Percentiles rank a stretch among this genome's conserved stretches.
Evolutionary conservation across 2,888 invertebrate species (phyloP).

Genomic region (Sesia apiformis): DNA sequence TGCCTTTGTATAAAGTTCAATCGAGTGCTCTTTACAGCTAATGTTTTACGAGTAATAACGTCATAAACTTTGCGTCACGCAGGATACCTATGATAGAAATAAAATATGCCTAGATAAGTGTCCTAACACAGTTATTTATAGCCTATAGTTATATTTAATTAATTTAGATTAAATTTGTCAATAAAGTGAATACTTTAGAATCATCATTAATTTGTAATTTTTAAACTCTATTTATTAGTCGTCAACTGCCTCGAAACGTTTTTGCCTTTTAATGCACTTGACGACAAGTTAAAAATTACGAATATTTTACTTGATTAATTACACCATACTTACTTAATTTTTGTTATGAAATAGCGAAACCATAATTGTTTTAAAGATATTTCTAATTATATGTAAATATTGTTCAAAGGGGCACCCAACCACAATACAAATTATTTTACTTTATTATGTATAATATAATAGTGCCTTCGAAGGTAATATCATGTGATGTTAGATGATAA

Average conservation of each 20-base stretch:
- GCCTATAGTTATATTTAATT: not conserved
- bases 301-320: not conserved
- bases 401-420: slow-evolving; percentile 34
- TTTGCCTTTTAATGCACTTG: slow-evolving; percentile 2
- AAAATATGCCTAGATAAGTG: not conserved
- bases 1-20: not conserved
- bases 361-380: no score
- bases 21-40: not conserved
- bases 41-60: not conserved
- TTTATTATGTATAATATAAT: slow-evolving; percentile 16
- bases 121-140: not conserved
- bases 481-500: slow-evolving; percentile 55
- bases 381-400: slow-evolving; percentile 8
- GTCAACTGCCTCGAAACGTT: slow-evolving; percentile 2
- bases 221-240: not conserved
- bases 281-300: not conserved
- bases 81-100: not conserved
- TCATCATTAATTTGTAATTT: not conserved
- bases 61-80: not conserved
- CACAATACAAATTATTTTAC: slow-evolving; percentile 30
- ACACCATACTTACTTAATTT: not conserved
- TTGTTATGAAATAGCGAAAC: no score
- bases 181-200: no score
- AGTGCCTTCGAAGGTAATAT: slow-evolving; percentile 50
- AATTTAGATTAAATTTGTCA: not conserved